Percentiles rank a stretch among this genome's conserved stretches.
phyloP scores from a whole-genome alignment of 2,797 vertebrate species.

The Dicrostonyx torquatus region DNA sequence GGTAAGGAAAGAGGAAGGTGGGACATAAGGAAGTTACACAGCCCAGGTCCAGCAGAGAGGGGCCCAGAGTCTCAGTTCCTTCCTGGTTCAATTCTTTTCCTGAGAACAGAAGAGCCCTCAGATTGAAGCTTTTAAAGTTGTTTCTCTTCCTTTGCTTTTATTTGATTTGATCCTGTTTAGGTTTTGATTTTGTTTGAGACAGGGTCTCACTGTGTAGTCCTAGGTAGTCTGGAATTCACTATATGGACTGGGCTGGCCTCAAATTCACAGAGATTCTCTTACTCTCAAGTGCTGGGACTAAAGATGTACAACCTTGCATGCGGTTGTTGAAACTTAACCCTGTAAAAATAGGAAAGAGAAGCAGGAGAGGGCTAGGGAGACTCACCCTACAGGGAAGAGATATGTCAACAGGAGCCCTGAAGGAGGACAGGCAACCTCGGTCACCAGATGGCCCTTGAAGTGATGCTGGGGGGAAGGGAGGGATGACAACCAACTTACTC shows the following conservation, averaged over 20 bases:
- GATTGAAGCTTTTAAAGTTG: neutral
- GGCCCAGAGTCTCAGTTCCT: neutral
- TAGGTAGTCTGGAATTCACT: neutral
- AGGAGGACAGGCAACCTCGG: neutral
- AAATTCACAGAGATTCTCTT: neutral
- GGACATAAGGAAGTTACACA: neutral
- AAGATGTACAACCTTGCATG: neutral
- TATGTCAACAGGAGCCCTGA: neutral
- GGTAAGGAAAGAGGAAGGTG: neutral
- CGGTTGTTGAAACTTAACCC: neutral
- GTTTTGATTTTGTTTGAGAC: neutral
- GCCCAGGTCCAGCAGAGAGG: neutral
- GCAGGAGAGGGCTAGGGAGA: neutral
- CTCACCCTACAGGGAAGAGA: neutral
- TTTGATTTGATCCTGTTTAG: neutral
- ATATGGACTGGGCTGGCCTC: neutral
- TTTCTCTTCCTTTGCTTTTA: neutral
- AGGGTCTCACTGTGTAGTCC: neutral
- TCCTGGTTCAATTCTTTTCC: neutral
- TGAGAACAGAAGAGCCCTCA: neutral
- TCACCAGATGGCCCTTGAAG: neutral
- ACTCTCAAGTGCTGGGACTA: neutral
- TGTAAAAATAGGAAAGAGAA: neutral
- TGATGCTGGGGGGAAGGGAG: neutral
- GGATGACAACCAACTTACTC: neutral